Evolutionary conservation across 2,113 vertebrate species (phyloP).

Genomic region (Rattus norvegicus): DNA sequence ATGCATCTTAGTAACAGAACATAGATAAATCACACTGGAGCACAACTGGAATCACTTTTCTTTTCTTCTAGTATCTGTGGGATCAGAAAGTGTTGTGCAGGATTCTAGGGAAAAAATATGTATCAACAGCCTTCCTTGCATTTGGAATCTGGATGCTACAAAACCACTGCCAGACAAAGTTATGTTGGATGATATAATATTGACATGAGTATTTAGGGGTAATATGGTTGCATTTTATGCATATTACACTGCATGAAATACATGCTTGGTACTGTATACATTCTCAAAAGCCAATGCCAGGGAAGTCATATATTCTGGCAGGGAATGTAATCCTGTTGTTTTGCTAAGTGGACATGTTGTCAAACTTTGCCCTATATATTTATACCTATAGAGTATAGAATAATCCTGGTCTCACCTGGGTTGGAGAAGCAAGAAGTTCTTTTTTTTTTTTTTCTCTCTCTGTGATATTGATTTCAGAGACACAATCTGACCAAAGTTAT

Average conservation of each 20-base stretch:
- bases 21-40: background rate
- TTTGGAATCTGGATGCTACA: background rate
- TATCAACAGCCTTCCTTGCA: background rate
- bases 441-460: background rate
- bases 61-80: background rate
- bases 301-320: background rate
- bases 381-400: too few species aligned
- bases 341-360: background rate
- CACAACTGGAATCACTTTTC: background rate
- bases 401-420: background rate
- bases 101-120: background rate
- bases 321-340: background rate
- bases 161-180: background rate
- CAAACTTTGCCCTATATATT: background rate
- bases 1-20: too few species aligned
- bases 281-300: background rate
- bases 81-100: background rate
- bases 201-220: background rate
- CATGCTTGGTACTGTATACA: background rate
- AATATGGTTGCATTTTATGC: background rate
- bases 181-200: background rate
- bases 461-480: background rate
- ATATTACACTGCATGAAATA: background rate
- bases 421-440: background rate
- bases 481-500: background rate